A percentile compares a stretch with the other conserved stretches of the same genome.
phyloP scores from a whole-genome alignment of 2,797 vertebrate genomes.

The Trematomus bernacchii region DNA sequence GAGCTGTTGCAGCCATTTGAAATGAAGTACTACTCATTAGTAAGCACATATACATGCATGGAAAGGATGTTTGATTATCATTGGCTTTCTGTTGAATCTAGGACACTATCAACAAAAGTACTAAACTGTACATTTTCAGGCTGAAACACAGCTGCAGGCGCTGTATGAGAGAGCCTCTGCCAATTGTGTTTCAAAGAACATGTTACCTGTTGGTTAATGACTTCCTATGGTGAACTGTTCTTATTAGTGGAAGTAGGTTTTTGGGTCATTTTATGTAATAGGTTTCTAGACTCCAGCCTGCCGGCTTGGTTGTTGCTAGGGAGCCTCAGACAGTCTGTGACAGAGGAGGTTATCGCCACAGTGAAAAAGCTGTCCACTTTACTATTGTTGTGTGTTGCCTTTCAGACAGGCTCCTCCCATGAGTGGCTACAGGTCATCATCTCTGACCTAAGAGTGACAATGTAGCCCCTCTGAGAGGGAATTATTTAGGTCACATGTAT shows the following conservation, averaged over 20 bases:
- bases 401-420: constrained; percentile 47
- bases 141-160: constrained; percentile 64
- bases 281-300: constrained; percentile 56
- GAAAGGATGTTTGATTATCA: constrained; percentile 36
- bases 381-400: constrained; percentile 59
- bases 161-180: constrained; percentile 39
- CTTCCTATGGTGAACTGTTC: constrained; percentile 74
- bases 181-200: constrained; percentile 67
- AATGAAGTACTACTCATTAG: constrained; percentile 27
- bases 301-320: constrained; percentile 57
- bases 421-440: constrained; percentile 63
- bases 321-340: constrained; percentile 33
- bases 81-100: constrained; percentile 60
- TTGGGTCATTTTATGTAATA: constrained; percentile 81
- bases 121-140: constrained; percentile 62
- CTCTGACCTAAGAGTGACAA: constrained; percentile 60
- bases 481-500: constrained; percentile 64
- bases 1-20: constrained; percentile 11
- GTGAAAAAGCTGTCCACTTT: constrained; percentile 40
- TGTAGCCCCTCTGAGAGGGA: constrained; percentile 31
- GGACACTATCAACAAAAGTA: constrained; percentile 70
- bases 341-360: constrained; percentile 41
- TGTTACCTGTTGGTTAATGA: constrained; percentile 82
- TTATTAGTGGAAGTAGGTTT: constrained; percentile 80
- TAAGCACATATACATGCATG: constrained; percentile 25